Evolutionary conservation across 2,797 vertebrate species (phyloP), one percentile per base, ranked within the genome.

Genomic region (Lateolabrax maculatus): DNA sequence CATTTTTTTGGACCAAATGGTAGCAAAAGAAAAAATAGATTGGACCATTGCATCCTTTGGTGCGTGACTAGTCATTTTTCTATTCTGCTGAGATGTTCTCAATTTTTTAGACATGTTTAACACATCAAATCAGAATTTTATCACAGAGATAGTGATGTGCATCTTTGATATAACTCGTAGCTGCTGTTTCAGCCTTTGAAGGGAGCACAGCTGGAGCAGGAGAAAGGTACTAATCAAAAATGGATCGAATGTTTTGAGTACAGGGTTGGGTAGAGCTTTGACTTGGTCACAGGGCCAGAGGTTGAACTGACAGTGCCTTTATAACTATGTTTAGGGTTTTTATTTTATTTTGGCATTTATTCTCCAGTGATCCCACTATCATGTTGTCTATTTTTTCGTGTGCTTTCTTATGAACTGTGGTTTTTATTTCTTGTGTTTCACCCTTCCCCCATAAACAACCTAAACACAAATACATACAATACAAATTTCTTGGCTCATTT

Each of bases 291-390:
- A 58, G 53, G 81, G 4, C 56, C 61, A 66, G 62, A 44, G 46
- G 29, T 49, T 34, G 39, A 80, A 76, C 75, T 83, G 78, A 87
- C 83, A 91, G 94, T 95, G 95, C 95, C 94, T 95, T 95, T 90
- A 93, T 91, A 64, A 75, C 49, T 51, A 75, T 25, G 8, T 71
- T 25, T 27, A 31, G 56, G 18, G 46, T 12, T 9, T 4, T 48
- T 19, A 23, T 55, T 29, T 76, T 12, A 11, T 76, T 12, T 12
- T 49, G 18, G 1, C 37, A 53, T 51, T 63, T 1, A 12, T 39
- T 60, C 55, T 67, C 27, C 37, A 29, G 27, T 69, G 8, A 67
- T 62, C 4, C 48, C 49, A 8, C 65, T n/a, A 19, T 81, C 58
- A 55, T 39, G 29, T 63, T 66, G 49, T 21, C 13, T 71, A 9